Evolutionary conservation across 2,797 vertebrate species (phyloP), one percentile per base, ranked within the genome.

Genomic region (Mus minutoides): DNA sequence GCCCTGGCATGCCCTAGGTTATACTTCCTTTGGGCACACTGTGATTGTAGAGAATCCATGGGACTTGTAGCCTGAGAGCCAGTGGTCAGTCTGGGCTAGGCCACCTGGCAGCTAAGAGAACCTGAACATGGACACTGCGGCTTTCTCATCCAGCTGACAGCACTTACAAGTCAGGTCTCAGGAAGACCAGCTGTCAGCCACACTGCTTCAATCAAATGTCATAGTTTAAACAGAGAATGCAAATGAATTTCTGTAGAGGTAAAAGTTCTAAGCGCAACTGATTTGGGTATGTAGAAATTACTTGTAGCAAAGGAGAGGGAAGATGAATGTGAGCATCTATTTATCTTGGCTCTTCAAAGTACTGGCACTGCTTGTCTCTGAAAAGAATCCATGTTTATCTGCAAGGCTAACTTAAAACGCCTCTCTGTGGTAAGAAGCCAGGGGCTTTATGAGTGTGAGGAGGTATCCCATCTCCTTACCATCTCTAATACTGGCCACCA

Each of bases 371-470:
- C 43, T 78, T 76, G 91, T 92, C 69, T 94, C 49, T 62, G 64
- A 91, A 96, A 89, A 83, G 19, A 90, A 90, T 69, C 54, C 19
- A 94, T 82, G 86, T 96, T 96, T 94, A 90, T 96, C 97, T 97
- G 96, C 94, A 97, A 95, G 73, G 92, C 60, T 95, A 91, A 91
- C 95, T 96, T 97, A 94, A 96, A 97, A 97, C 76, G 85, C 80
- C 31, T 79, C 84, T 83, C 87, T 82, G 56, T 13, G 85, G 60
- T 89, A 94, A 93, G 88, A 96, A 92, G 96, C 96, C 94, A 95
- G 92, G 90, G 90, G 64, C 49, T 91, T n/a, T 80, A 64, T 34
- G 54, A n/a, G 31, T 92, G 37, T 94, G 29, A 96, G 71, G 96
- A 94, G 87, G 96, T 76, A 94, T 84, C 91, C 91, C 80, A 76